Base-by-base conservation (phyloP, 2,113 vertebrate species). In the Brachyistius frenatus region DNA sequence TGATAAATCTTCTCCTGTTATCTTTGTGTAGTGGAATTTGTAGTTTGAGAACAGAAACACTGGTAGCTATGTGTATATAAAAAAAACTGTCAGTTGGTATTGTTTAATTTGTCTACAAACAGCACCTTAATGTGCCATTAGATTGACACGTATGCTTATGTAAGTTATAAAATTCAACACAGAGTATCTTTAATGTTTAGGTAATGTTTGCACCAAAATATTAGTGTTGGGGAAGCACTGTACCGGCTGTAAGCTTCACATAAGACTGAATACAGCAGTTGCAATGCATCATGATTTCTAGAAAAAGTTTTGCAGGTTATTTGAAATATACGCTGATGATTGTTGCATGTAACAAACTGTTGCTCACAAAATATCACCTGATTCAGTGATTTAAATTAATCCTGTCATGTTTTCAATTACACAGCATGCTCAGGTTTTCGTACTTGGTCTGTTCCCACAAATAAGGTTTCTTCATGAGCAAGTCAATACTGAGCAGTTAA, bases 381-480 rank as follows among this genome's bases (percentile, higher is more conserved):
- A 82, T 76, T 61, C 50, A 73, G 61, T 69, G 70, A 84, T 86
- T 89, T 72, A 53, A 88, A 88, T 86, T 31, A 90, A 90, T 81
- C 76, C 71, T 72, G 79, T 82, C 86, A 67, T 85, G 63, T 81
- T 88, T 84, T 80, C 76, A 89, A 86, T 90, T 86, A 86, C 76
- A 67, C 73, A 78, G 83, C 68, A 13, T 60, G 80, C 77, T 79
- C 70, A 69, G 46, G 56, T 75, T 84, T 86, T 65, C 33, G 13
- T 73, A 61, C 80, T 88, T 81, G 76, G 65, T 76, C 75, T 66
- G 62, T 61, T 89, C 67, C 65, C 67, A 76, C 78, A 87, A 87
- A 90, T 76, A 81, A 50, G 70, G 61, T 88, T 92, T 86, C 83
- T 86, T 89, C 76, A 83, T 88, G 86, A 91, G 86, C 71, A 83